Conservation (phyloP, 2,888 invertebrate genomes). For the Podabrus alpinus region DNA sequence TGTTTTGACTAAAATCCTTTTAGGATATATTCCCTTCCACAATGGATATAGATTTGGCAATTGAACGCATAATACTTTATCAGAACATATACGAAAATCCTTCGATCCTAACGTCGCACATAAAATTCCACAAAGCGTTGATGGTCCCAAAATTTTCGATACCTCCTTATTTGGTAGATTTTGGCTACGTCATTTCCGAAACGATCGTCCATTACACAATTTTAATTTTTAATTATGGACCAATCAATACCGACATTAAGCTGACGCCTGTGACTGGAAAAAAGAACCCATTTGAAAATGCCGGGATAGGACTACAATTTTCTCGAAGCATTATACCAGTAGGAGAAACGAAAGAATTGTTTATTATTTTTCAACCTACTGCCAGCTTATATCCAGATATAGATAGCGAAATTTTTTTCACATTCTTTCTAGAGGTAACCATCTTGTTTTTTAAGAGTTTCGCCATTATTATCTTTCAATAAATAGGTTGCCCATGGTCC, state of each 20-base stretch:
- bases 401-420: constrained; percentile 53
- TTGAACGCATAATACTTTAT: constrained; percentile 61
- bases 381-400: constrained; percentile 54
- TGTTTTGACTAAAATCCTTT: constrained; percentile 19
- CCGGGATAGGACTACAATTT: constrained; percentile 49
- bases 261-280: constrained; percentile 41
- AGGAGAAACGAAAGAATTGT: constrained; percentile 58
- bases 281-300: constrained; percentile 35
- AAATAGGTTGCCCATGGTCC: constrained; percentile 62
- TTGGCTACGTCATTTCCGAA: constrained; percentile 60
- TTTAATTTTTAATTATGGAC: constrained; percentile 62
- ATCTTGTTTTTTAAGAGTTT: neutral
- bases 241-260: constrained; percentile 56
- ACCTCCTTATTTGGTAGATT: constrained; percentile 61
- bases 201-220: constrained; percentile 56
- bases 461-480: neutral
- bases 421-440: constrained; percentile 59
- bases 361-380: constrained; percentile 60
- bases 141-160: constrained; percentile 59
- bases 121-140: constrained; percentile 37
- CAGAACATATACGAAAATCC: constrained; percentile 56
- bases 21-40: constrained; percentile 59
- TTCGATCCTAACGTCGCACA: constrained; percentile 51
- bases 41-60: constrained; percentile 66
- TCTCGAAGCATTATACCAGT: constrained; percentile 54